Evolutionary conservation across 2,888 invertebrate genomes (phyloP), one percentile per base, ranked within the genome.

Genomic region (Aleiodes testaceus): DNA sequence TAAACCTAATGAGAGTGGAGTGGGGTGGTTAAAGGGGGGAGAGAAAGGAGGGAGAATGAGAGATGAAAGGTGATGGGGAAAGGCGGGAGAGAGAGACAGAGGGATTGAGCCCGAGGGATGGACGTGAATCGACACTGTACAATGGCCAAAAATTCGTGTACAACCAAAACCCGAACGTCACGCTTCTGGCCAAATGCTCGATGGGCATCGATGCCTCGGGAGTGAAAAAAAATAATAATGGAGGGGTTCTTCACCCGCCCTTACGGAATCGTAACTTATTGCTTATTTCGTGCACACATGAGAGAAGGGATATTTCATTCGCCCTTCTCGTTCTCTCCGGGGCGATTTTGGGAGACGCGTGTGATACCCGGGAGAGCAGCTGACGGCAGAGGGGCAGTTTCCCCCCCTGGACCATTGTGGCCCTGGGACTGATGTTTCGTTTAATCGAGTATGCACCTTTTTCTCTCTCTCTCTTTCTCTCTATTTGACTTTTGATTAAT

Each of bases 231-330:
- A 66, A 61, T n/a, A n/a, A n/a, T n/a, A n/a, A n/a, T n/a, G 61
- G 50, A 30, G 59, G 55, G 47, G 22, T 49, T 18, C 47, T 50
- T 53, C 49, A 50, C 47, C 30, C 52, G 59, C 20, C 14, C 26
- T 14, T n/a, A 61, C 18, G n/a, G 42, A 49, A 76, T 77, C 81
- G 81, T 85, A 83, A 85, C 84, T 86, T 86, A 85, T 86, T 85
- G 82, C 85, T 85, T 85, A 82, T 86, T 83, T 84, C 80, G 9
- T 47, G 79, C 80, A 36, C 36, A 36, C 36, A 1, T 6, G 69
- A 50, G 74, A 68, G 72, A 69, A 80, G 80, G 81, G 69, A 80
- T 84, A 88, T 89, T 82, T 85, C 82, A 86, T 55, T 66, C 70
- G 69, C 69, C 69, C 61, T 44, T 63, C n/a, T n/a, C 55, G 45